phyloP scores from a whole-genome alignment of 2,797 vertebrate genomes.

The Artibeus lituratus region DNA sequence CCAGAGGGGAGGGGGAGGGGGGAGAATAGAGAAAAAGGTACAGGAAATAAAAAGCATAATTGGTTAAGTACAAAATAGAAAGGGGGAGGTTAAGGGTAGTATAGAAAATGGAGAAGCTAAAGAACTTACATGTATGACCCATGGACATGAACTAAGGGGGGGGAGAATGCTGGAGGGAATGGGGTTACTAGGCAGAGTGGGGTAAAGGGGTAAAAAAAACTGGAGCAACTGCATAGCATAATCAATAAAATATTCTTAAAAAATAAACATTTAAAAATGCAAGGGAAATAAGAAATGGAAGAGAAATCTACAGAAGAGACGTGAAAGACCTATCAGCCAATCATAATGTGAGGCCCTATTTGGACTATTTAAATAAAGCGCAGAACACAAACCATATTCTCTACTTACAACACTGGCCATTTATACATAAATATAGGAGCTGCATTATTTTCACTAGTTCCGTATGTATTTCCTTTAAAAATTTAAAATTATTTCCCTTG shows the following conservation, averaged over 20 bases:
- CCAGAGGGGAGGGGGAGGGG: no score
- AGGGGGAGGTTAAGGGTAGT: no score
- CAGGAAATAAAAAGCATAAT: no score
- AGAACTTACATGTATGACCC: no score
- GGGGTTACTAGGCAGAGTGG: no score
- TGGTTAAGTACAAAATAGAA: no score
- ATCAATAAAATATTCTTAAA: background rate
- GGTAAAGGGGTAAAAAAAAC: no score
- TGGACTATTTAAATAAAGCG: conserved; percentile 1
- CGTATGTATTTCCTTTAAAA: background rate
- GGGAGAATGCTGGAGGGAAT: no score
- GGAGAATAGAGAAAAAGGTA: no score
- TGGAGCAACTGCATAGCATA: no score
- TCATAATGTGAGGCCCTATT: background rate
- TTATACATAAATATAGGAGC: background rate
- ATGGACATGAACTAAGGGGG: no score
- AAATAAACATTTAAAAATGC: background rate
- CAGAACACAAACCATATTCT: background rate
- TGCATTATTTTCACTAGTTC: background rate
- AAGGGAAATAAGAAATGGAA: background rate
- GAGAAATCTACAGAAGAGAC: background rate
- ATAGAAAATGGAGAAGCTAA: no score
- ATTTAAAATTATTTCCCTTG: background rate
- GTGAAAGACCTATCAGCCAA: background rate
- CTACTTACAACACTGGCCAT: background rate